Evolutionary conservation across 2,888 invertebrate genomes (phyloP), one percentile per base, ranked within the genome.

Genomic region (Hylaea fasciaria): DNA sequence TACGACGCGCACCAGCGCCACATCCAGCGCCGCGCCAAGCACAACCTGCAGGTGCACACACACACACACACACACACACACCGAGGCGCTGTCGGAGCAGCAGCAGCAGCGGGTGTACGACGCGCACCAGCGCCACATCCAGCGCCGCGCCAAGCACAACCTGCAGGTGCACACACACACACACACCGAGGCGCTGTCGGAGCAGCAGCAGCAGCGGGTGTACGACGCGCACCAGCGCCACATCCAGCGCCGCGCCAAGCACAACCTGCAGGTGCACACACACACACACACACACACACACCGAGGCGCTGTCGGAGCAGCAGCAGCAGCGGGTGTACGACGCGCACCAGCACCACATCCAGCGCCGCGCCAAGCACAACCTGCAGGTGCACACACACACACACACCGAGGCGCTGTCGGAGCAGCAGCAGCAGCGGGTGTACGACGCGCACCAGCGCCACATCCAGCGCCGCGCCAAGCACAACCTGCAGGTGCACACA

Each of bases 31-130:
- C 95, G 96, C 76, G 98, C 98, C 48, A 97, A 97, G 85, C 96
- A 96, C 70, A 97, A 98, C 87, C 96, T 98, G 81, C 97, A 97
- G 92, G 95, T 95, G 64, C 1, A 41, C 41, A 14, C 43, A 16
- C 16, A 11, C 14, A 17, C 43, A 4, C 17, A 0, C 16, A 16
- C 17, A n/a, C n/a, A n/a, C n/a, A n/a, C n/a, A n/a, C n/a, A n/a
- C 5, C 85, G 98, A 98, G 86, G 96, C 97, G 11, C 93, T 99
- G 52, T 95, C 97, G 0, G 98, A 98, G 75, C 95, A 96, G 57
- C 98, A 98, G 81, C 96, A 97, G 77, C 96, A 97, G 80, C 94
- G 96, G 76, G 98, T 99, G 72, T 99, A 98, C 84, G 98, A 98
- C 75, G 95, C 96, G 71, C 98, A 98, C 88, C 98, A 99, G 91